phyloP scores from a whole-genome alignment of 2,888 invertebrate species.

The Bruchidius siliquastri region DNA sequence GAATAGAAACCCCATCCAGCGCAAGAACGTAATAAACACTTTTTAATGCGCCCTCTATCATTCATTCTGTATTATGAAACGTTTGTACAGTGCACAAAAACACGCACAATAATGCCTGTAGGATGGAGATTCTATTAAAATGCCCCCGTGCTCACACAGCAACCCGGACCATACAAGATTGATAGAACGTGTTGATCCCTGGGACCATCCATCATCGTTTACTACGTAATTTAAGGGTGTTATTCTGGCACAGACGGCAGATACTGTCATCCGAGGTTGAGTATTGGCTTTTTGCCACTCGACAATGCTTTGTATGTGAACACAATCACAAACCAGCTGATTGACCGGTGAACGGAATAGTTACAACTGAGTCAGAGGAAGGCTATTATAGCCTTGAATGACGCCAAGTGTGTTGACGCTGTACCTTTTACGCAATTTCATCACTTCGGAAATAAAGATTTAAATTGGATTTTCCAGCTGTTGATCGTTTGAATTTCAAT shows the following conservation, averaged over 20 bases:
- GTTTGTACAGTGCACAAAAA: neutral
- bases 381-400: too few relatives aligned
- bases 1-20: neutral
- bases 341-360: too few relatives aligned
- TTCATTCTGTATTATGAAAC: neutral
- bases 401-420: too few relatives aligned
- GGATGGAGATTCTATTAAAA: neutral
- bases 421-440: too few relatives aligned
- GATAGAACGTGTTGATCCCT: constrained; percentile 41
- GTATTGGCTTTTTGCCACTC: neutral
- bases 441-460: too few relatives aligned
- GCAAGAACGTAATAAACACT: neutral
- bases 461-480: too few relatives aligned
- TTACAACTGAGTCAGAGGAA: too few relatives aligned
- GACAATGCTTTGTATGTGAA: too few relatives aligned
- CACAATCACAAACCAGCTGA: too few relatives aligned
- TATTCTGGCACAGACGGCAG: neutral
- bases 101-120: neutral
- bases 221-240: constrained; percentile 20
- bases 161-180: constrained; percentile 31
- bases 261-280: neutral
- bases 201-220: constrained; percentile 42
- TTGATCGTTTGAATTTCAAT: too few relatives aligned
- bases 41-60: neutral
- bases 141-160: neutral